Evolutionary conservation across 2,888 invertebrate species (phyloP), one percentile per base, ranked within the genome.

Genomic region (Heterodera filipjevi): DNA sequence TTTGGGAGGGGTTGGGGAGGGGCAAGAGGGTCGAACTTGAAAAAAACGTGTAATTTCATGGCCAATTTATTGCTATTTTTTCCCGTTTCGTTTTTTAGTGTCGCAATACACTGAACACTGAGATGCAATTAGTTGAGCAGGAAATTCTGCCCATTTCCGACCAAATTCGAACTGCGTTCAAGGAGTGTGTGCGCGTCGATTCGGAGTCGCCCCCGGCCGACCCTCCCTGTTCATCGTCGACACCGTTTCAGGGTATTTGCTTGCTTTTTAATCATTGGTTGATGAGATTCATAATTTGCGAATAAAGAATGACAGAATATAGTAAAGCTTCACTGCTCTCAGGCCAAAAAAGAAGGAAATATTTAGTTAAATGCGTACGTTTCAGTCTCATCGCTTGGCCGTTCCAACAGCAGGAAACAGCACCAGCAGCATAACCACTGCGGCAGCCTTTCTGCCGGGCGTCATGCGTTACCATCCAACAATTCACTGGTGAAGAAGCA

Each of bases 121-220:
- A 79, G 44, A n/a, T 79, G 27, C 68, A 66, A 19, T 16, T 49
- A 12, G 32, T 79, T 30, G 64, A 78, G 53, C 39, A 70, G 12
- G 76, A 46, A 14, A 53, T 79, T 19, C 33, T 79, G 46, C 78
- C 78, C 22, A 32, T 77, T 12, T 68, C 46, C 8, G 68, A 79
- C 22, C 77, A 77, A 66, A 68, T 79, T n/a, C 68, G 53, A 10
- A 22, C 27, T 10, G 32, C 66, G 32, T 77, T 73, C 66, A 71
- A 72, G n/a, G 77, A 70, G 0, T 66, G 59, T 46, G 53, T 66
- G 30, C 35, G 53, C 27, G 77, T 70, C 22, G 79, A 77, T n/a
- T 79, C 79, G 27, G 79, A 79, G n/a, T 79, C 79, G 22, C 79
- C 79, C 6, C 78, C 79, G 32, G 79, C 77, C 10, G 78, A 79